Conservation (phyloP, 2,113 vertebrate species). For the Pithys albifrons region DNA sequence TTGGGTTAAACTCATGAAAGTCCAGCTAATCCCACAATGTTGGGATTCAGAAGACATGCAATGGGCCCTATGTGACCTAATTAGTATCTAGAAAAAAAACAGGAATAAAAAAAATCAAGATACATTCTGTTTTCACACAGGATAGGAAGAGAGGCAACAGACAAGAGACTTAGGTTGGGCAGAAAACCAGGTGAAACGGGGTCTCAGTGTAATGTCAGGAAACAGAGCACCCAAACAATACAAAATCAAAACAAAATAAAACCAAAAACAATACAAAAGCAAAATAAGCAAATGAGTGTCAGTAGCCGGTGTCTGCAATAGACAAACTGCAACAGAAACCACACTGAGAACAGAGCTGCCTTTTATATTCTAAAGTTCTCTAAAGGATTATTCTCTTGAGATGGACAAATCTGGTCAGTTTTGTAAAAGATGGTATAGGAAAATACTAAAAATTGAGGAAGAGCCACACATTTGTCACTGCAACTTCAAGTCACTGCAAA, state of each 20-base stretch:
- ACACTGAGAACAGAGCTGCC: background rate
- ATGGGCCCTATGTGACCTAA: background rate
- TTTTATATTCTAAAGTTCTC: background rate
- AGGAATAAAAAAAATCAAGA: background rate
- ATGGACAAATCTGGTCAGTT: background rate
- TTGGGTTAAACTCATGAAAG: background rate
- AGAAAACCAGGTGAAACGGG: background rate
- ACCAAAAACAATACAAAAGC: background rate
- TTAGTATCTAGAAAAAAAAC: background rate
- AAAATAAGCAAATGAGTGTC: background rate
- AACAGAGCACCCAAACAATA: background rate
- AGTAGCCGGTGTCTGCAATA: background rate
- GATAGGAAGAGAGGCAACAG: background rate
- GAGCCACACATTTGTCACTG: background rate
- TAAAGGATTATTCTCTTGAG: background rate
- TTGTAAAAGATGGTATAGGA: background rate
- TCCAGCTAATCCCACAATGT: background rate
- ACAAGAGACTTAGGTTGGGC: background rate
- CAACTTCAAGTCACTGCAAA: background rate
- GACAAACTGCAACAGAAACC: background rate
- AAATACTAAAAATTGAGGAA: background rate
- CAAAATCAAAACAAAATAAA: background rate
- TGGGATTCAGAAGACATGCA: background rate
- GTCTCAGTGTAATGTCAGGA: background rate
- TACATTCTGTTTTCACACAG: background rate